phyloP scores from a whole-genome alignment of 2,113 vertebrate genomes.

The Eudyptes chrysolophus region DNA sequence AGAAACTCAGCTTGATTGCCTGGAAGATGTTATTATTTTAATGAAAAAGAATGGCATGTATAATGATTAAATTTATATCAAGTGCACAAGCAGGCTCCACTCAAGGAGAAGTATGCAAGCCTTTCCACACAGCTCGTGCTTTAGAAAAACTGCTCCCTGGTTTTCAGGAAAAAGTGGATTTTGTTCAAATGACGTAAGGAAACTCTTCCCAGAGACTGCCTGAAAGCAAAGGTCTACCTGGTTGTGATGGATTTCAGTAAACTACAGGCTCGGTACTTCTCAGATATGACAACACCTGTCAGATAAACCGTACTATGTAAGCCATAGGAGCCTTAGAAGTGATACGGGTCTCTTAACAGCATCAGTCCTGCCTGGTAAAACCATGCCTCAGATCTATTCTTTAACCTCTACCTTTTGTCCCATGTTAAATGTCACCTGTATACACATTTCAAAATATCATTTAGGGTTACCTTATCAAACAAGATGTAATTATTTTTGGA shows the following conservation, averaged over 20 bases:
- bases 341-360: not conserved
- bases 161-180: not conserved
- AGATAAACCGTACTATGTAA: not conserved
- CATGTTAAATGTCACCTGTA: not conserved
- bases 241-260: not conserved
- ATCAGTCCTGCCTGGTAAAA: not conserved
- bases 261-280: not conserved
- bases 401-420: not conserved
- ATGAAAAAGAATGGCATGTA: constrained; percentile 72
- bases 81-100: not conserved
- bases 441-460: not conserved
- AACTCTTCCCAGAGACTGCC: not conserved
- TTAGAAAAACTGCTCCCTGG: not conserved
- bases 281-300: not conserved
- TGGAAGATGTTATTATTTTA: constrained; percentile 76
- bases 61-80: constrained; percentile 68
- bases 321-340: not conserved
- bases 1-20: constrained; percentile 68
- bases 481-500: not conserved
- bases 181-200: not conserved
- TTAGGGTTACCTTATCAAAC: not conserved
- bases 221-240: not conserved
- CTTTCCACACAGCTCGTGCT: not conserved
- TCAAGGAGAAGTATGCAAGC: not conserved
- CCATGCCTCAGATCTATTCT: not conserved